Conservation (phyloP, 2,113 vertebrate genomes). For the Ammospiza caudacuta region DNA sequence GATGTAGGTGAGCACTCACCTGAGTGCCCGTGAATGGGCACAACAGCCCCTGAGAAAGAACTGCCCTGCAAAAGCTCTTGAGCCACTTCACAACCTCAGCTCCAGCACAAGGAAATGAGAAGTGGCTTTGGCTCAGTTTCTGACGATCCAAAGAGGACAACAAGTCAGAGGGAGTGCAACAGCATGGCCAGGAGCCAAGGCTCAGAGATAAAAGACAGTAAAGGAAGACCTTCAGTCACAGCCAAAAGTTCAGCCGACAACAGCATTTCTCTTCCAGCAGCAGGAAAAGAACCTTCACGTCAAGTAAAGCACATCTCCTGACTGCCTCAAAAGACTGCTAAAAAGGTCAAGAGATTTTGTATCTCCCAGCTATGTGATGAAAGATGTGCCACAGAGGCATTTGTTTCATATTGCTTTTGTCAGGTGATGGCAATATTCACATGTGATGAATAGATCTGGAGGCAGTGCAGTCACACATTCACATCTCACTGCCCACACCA, state of each 20-base stretch:
- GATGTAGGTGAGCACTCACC: not conserved
- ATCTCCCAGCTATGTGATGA: constrained; percentile 5
- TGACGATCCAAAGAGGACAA: not conserved
- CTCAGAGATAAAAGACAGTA: not conserved
- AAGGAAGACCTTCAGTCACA: constrained; percentile 28
- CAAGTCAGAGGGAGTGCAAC: not conserved
- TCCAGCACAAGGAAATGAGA: not conserved
- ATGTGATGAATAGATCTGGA: not conserved
- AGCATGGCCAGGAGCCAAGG: constrained; percentile 18
- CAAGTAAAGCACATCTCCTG: constrained; percentile 18
- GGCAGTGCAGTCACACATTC: not conserved
- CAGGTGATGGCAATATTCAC: not conserved
- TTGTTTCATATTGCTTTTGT: constrained; percentile 36
- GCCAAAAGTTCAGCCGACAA: constrained; percentile 37
- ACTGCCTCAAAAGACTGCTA: constrained; percentile 15
- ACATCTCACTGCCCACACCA: fast-evolving
- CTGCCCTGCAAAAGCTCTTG: not conserved
- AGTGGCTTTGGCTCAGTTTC: not conserved
- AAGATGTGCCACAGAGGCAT: not conserved
- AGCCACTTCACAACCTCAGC: not conserved
- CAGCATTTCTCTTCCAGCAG: constrained; percentile 23
- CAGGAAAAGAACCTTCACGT: constrained; percentile 33
- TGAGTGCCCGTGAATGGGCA: not conserved
- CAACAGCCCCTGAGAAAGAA: not conserved
- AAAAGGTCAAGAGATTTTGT: constrained; percentile 49